These are phyloP conservation scores for Cotesia chilonis DNA, from an alignment of 1,140 invertebrate genomes.

Conservation along the genomic window DNA sequence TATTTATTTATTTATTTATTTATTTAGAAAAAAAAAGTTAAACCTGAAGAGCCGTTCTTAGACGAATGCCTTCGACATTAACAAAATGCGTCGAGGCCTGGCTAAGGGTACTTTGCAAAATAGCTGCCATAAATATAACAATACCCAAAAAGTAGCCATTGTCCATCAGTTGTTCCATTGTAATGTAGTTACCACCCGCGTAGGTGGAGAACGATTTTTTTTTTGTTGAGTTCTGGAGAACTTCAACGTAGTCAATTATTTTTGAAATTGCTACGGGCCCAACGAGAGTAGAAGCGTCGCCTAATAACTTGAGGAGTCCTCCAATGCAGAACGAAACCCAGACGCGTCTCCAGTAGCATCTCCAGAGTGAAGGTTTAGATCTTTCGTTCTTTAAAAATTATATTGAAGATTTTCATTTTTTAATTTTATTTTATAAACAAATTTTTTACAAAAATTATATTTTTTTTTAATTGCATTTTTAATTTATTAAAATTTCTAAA, in stretches of 20 bases:
- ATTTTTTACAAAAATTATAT: neutral
- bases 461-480: too few species aligned
- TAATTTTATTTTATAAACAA: too few species aligned
- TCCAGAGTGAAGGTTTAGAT: conserved; percentile 68
- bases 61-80: conserved; percentile 80
- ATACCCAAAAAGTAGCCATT: conserved; percentile 83
- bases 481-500: too few species aligned
- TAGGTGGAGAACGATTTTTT: neutral
- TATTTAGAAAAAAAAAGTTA: conserved; percentile 14
- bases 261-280: conserved; percentile 79
- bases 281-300: conserved; percentile 79
- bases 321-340: conserved; percentile 78
- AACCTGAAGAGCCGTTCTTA: conserved; percentile 83
- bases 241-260: conserved; percentile 74
- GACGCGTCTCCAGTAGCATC: conserved; percentile 74
- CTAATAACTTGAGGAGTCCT: conserved; percentile 78
- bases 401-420: too few species aligned
- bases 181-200: conserved; percentile 36
- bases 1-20: conserved; percentile 7
- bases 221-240: conserved; percentile 42
- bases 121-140: conserved; percentile 75
- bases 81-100: conserved; percentile 85
- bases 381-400: too few species aligned
- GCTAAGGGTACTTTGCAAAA: conserved; percentile 82
- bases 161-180: conserved; percentile 69